Evolutionary conservation across 2,113 vertebrate genomes (phyloP).

Genomic region (Rhynchopsitta pachyrhyncha): DNA sequence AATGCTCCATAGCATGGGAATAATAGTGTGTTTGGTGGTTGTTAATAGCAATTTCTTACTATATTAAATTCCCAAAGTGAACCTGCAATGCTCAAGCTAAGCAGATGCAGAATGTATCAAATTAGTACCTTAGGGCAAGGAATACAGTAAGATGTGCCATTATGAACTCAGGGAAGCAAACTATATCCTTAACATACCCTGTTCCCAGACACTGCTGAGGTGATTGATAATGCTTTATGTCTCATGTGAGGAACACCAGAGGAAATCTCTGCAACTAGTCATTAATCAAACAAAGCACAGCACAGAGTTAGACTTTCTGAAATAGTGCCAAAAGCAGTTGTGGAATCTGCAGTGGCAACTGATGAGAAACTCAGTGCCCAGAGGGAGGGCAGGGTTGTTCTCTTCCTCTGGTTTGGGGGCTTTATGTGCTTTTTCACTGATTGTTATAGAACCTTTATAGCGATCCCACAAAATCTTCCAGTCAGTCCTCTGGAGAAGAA

Average conservation of each 20-base stretch:
- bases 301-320: background rate
- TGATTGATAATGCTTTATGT: slow-evolving; percentile 11
- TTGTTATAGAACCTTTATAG: background rate
- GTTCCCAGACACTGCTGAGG: slow-evolving; percentile 10
- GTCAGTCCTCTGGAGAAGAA: background rate
- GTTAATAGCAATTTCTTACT: background rate
- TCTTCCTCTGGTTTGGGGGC: background rate
- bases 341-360: slow-evolving; percentile 8
- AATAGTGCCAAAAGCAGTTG: slow-evolving; percentile 22
- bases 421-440: background rate
- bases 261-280: slow-evolving; percentile 29
- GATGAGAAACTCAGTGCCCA: background rate
- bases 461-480: background rate
- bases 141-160: background rate
- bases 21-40: background rate
- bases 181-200: background rate
- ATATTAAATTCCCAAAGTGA: background rate
- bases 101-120: background rate
- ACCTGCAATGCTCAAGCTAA: background rate
- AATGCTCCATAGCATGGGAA: background rate
- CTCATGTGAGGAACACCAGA: slow-evolving; percentile 23
- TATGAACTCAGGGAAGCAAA: slow-evolving; percentile 2
- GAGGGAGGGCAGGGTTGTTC: background rate
- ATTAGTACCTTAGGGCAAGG: slow-evolving; percentile 2
- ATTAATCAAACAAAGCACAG: slow-evolving; percentile 45